phyloP scores from a whole-genome alignment of 2,888 invertebrate species.

The Pteria penguin region DNA sequence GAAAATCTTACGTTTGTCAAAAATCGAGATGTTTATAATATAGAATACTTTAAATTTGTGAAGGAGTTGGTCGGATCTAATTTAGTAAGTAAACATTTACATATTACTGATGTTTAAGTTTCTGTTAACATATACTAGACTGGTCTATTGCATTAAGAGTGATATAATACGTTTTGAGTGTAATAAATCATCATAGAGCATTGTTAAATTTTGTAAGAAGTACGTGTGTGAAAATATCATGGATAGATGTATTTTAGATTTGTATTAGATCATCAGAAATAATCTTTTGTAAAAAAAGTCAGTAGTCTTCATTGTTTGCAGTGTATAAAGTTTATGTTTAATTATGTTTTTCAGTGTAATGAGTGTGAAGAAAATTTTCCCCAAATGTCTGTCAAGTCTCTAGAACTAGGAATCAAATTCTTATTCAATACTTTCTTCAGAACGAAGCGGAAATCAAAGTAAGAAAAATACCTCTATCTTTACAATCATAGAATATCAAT shows the following conservation, averaged over 20 bases:
- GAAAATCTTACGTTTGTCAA: conserved; percentile 81
- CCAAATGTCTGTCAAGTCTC: conserved; percentile 71
- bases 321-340: too few relatives aligned
- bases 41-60: conserved; percentile 81
- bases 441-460: conserved; percentile 77
- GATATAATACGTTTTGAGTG: too few relatives aligned
- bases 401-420: conserved; percentile 79
- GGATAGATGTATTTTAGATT: too few relatives aligned
- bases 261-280: too few relatives aligned
- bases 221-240: too few relatives aligned
- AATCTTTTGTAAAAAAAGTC: too few relatives aligned
- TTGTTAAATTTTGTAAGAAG: too few relatives aligned
- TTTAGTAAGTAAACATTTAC: conserved; percentile 55
- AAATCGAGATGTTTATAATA: conserved; percentile 81
- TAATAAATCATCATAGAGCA: too few relatives aligned
- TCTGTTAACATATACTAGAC: too few relatives aligned
- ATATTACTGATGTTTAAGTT: not conserved
- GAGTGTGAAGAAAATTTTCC: conserved; percentile 54
- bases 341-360: conserved; percentile 52
- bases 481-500: too few relatives aligned
- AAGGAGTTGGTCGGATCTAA: conserved; percentile 71
- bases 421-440: conserved; percentile 81
- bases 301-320: too few relatives aligned
- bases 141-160: too few relatives aligned
- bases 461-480: conserved; percentile 36